These are phyloP conservation scores for Pachliopta kotzebuea DNA, from an alignment of 2,888 invertebrate species.

Conservation along the genomic window DNA sequence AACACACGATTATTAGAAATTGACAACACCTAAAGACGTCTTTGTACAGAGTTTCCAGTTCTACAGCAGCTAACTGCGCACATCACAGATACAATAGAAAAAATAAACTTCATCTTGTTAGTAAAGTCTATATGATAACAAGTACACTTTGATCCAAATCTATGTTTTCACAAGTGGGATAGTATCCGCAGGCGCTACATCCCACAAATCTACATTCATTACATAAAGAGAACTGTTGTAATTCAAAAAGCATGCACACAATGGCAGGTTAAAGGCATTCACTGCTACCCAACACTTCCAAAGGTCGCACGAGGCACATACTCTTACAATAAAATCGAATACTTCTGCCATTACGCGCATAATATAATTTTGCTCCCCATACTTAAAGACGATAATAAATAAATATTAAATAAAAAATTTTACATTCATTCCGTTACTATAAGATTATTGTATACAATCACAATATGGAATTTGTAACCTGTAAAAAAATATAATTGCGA, in stretches of 20 bases:
- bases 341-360: constrained; percentile 23
- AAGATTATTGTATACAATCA: constrained; percentile 57
- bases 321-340: constrained; percentile 16
- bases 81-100: constrained; percentile 72
- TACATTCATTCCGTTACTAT: constrained; percentile 49
- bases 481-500: constrained; percentile 59
- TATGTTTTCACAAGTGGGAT: constrained; percentile 42
- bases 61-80: constrained; percentile 58
- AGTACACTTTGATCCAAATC: constrained; percentile 61
- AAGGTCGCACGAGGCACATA: constrained; percentile 5
- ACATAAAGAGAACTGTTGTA: not conserved
- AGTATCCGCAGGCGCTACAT: constrained; percentile 26
- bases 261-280: not conserved
- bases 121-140: constrained; percentile 55
- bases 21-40: constrained; percentile 67
- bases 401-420: constrained; percentile 62
- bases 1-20: constrained; percentile 58
- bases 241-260: constrained; percentile 6
- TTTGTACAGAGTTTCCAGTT: constrained; percentile 63
- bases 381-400: constrained; percentile 53
- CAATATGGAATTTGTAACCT: constrained; percentile 54
- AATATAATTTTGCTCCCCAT: constrained; percentile 48
- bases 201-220: constrained; percentile 16
- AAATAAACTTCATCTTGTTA: constrained; percentile 61
- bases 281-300: not conserved